phyloP scores from a whole-genome alignment of 2,888 invertebrate species.

The Agrochola lychnidis region DNA sequence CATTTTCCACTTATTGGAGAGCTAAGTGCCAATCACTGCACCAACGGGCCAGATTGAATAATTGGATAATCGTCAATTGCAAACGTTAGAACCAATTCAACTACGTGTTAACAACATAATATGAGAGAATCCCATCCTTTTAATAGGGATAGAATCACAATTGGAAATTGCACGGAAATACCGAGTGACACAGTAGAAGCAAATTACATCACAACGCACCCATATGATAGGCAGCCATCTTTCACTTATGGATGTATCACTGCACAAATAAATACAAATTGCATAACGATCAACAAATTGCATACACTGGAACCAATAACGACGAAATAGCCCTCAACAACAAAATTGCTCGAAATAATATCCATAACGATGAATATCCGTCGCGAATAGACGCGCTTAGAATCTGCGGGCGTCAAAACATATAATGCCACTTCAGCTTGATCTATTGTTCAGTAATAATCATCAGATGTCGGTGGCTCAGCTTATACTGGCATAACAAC shows the following conservation, averaged over 20 bases:
- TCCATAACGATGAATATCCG: conserved; percentile 85
- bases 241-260: conserved; percentile 52
- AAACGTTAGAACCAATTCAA: conserved; percentile 41
- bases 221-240: conserved; percentile 38
- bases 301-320: conserved; percentile 69
- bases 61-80: conserved; percentile 55
- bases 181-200: conserved; percentile 11
- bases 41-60: conserved; percentile 44
- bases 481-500: conserved; percentile 73
- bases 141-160: conserved; percentile 31
- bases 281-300: conserved; percentile 77
- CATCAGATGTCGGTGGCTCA: conserved; percentile 70
- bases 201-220: conserved; percentile 46
- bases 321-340: conserved; percentile 81
- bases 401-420: conserved; percentile 83
- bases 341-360: conserved; percentile 85
- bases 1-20: conserved; percentile 37
- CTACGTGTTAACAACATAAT: conserved; percentile 46
- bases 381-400: conserved; percentile 77
- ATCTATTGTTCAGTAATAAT: conserved; percentile 61
- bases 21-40: conserved; percentile 62
- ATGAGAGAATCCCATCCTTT: conserved; percentile 29
- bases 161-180: conserved; percentile 50
- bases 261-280: conserved; percentile 70
- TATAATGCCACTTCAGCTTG: conserved; percentile 71